Base-by-base conservation (phyloP, 1,140 invertebrate species). In the Drosophila equinoxialis region DNA sequence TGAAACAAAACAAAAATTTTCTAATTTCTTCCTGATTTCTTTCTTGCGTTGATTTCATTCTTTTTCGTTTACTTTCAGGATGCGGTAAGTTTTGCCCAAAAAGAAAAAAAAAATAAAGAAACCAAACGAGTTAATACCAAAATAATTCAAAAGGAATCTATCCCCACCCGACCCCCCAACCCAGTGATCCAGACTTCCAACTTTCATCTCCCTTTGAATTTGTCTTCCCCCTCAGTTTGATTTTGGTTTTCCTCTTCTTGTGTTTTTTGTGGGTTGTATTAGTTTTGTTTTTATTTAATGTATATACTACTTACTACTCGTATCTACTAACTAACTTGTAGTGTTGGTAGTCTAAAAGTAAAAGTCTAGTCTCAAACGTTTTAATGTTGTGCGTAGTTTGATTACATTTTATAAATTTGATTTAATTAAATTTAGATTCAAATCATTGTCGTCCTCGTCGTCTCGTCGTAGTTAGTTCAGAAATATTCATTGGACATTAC, bases 31-130 rank as follows among this genome's bases (percentile, higher is more conserved):
- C 87, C 77, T 90, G 72, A 83, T 87, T 91, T 90, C 84, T 80
- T 81, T 86, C 77, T 80, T 81, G 83, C 74, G 81, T 86, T 86
- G 82, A 86, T 87, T 90, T 78, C 74, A 90, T 91, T 87, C 71
- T 90, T 86, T 51, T 90, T 91, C 76, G 72, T 91, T 86, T 85
- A 85, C 85, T 92, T 92, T 83, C 91, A 92, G 91, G 91, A 92
- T 91, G 91, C 91, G 91, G 91, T 92, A 92, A 92, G 91, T 92
- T 51, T 76, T 80, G 65, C 71, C 79, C 68, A 75, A 64, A 65
- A 6, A 6, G 23, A 30, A 30, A 30, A 30, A 74, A 8, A 17
- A 17, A 17, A 17, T 0, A 17, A 48, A 48, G 5, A 48, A 48
- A 39, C 11, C 4, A 51, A 51, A 23, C 8, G 45, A 51, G 11